Evolutionary conservation across 2,797 vertebrate genomes (phyloP).

Genomic region (Amblyraja radiata): DNA sequence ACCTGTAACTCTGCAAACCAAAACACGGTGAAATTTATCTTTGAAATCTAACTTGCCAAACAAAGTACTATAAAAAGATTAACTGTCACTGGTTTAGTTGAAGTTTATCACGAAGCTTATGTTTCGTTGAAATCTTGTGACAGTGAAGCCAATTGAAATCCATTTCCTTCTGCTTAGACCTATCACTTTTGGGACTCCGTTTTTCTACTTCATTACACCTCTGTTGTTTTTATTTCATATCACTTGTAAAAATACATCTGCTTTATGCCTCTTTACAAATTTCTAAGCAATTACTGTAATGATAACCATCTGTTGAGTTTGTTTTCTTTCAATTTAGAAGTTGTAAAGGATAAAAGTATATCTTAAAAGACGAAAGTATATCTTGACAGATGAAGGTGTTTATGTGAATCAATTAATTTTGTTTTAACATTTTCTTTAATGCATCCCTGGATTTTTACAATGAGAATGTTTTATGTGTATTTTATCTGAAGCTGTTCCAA

Average conservation of each 20-base stretch:
- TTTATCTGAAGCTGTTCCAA: neutral
- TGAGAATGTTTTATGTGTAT: neutral
- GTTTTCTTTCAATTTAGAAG: conserved; percentile 5
- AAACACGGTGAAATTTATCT: neutral
- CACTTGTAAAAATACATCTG: conserved; percentile 11
- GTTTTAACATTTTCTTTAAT: neutral
- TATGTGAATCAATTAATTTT: neutral
- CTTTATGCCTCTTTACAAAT: conserved; percentile 6
- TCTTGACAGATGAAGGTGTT: neutral
- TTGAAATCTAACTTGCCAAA: neutral
- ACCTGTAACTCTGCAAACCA: neutral
- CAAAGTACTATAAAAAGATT: neutral
- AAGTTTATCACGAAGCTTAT: neutral
- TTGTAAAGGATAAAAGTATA: neutral
- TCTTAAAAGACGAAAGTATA: neutral
- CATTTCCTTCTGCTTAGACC: neutral
- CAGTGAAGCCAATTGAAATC: neutral
- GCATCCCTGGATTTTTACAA: neutral
- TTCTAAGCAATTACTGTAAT: neutral
- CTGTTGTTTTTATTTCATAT: neutral
- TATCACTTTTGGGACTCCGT: neutral
- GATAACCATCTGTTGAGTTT: neutral
- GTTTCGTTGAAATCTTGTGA: neutral
- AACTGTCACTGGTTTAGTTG: neutral
- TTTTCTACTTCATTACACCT: neutral